Percentiles rank a stretch among this genome's conserved stretches.
These are phyloP conservation scores for Eulemur rubriventer DNA, from an alignment of 2,797 vertebrate genomes.

Conservation along the genomic window DNA sequence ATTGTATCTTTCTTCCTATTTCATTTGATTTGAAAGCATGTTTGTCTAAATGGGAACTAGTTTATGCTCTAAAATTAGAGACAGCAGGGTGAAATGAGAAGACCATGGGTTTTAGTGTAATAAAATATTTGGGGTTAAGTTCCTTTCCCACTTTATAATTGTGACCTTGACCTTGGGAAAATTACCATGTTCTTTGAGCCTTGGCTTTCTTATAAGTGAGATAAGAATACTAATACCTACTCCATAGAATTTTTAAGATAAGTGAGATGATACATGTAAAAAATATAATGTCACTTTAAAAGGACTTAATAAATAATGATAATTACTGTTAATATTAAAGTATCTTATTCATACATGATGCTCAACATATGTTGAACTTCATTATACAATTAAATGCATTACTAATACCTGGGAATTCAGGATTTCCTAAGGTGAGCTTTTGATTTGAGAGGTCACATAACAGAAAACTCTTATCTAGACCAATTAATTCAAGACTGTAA, in stretches of 20 bases:
- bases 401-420: background rate
- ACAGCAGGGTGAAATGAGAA: constrained; percentile 46
- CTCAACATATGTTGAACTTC: background rate
- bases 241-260: background rate
- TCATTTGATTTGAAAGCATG: constrained; percentile 66
- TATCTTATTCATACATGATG: background rate
- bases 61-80: constrained; percentile 65
- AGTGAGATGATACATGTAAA: background rate
- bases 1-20: constrained; percentile 60
- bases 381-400: background rate
- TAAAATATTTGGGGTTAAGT: constrained; percentile 13
- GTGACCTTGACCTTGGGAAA: constrained; percentile 59
- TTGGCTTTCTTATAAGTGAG: background rate
- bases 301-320: background rate
- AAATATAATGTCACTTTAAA: background rate
- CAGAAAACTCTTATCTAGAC: background rate
- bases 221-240: background rate
- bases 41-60: constrained; percentile 57
- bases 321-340: background rate
- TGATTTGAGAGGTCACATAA: background rate
- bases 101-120: background rate
- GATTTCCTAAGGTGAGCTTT: background rate
- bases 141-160: background rate
- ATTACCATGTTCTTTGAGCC: background rate
- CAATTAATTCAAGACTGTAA: background rate